Base-by-base conservation (phyloP, 2,113 vertebrate species). In the Ceyx cyanopectus region DNA sequence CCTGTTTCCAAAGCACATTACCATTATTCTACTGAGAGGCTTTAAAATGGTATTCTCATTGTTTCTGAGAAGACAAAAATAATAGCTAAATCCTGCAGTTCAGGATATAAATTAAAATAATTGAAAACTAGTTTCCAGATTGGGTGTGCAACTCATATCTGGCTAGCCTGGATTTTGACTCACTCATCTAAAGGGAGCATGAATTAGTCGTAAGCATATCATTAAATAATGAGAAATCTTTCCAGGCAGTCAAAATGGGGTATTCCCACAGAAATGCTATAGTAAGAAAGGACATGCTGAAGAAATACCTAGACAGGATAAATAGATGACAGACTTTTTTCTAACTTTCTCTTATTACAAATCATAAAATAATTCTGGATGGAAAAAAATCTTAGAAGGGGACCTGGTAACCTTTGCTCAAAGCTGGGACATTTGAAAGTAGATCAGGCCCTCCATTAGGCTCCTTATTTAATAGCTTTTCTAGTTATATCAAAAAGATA, bases 1-100 rank as follows among this genome's bases (percentile, higher is more conserved):
- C 78, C 79, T 88, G 73, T 92, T 96, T 95, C 61, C 63, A 87
- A 53, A 73, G 61, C 24, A 91, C 6, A 37, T 62, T 84, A 24
- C n/a, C 30, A 37, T 50, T 69, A 12, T 89, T 70, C 46, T 75
- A 17, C 65, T 66, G 34, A 40, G 15, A 69, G 61, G 14, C 63
- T 72, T 43, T 46, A 46, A 88, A 93, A 87, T 34, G 12, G 16
- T 57, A 53, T 74, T 90, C 23, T 54, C 26, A 7, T 43, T 51
- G 24, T 7, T 80, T 85, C 45, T 61, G 32, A 83, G 57, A 68
- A 57, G 34, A 57, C 11, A 82, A 58, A 81, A 85, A n/a, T 65
- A 48, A 15, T 45, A 53, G 18, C 14, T n/a, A 81, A 60, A 70
- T 50, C 29, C 23, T 15, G 10, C 48, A 41, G 60, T 74, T 92